Conservation (phyloP, 2,113 vertebrate genomes). For the Circaetus cinerascens region DNA sequence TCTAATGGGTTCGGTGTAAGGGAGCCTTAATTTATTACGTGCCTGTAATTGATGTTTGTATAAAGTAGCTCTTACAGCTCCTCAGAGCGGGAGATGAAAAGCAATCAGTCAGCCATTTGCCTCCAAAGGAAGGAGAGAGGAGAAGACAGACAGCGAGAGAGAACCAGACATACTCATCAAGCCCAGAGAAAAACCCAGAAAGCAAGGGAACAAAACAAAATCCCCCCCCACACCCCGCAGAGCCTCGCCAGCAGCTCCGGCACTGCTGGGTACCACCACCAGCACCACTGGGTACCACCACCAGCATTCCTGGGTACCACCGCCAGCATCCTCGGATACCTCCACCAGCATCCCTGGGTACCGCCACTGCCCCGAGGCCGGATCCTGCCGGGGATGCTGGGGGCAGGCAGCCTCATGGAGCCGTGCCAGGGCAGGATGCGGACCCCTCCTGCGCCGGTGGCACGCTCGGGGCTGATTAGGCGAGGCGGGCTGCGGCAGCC, state of each 20-base stretch:
- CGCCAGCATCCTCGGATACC: background rate
- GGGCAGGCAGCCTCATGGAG: rapidly evolving
- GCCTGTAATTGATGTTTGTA: slow-evolving; percentile 79
- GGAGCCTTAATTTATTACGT: slow-evolving; percentile 75
- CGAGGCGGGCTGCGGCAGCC: background rate
- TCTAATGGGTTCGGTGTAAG: slow-evolving; percentile 61
- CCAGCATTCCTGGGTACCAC: background rate
- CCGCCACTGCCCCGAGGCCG: rapidly evolving
- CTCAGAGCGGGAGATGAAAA: slow-evolving; percentile 75
- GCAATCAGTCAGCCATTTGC: slow-evolving; percentile 77
- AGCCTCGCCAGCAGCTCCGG: no score
- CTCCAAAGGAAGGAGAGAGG: slow-evolving; percentile 64
- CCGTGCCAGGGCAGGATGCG: background rate
- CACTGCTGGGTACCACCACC: background rate
- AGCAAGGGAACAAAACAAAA: slow-evolving; percentile 1
- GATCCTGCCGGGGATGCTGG: background rate
- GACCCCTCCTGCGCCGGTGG: background rate
- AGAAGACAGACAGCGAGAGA: slow-evolving; percentile 47
- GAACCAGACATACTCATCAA: slow-evolving; percentile 61
- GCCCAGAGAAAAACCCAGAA: slow-evolving; percentile 42
- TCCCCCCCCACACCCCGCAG: background rate
- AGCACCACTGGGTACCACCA: background rate
- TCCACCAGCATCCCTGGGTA: background rate
- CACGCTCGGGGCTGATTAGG: slow-evolving; percentile 24
- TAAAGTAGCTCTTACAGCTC: slow-evolving; percentile 79